Evolutionary conservation across 2,888 invertebrate genomes (phyloP).

Genomic region (Pollenia angustigena): DNA sequence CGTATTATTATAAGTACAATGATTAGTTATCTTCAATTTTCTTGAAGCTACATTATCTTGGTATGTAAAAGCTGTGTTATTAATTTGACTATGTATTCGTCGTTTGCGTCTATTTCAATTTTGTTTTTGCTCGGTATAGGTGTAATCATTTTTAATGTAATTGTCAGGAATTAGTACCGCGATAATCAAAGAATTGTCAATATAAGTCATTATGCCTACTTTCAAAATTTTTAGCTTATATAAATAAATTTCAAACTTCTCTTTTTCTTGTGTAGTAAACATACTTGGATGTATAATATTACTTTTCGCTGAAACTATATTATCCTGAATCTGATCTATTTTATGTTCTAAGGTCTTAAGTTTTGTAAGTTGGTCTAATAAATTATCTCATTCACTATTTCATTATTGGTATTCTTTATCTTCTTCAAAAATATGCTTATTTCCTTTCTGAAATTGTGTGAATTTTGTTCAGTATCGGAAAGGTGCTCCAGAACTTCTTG

Average conservation of each 20-base stretch:
- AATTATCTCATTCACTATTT: constrained; percentile 13
- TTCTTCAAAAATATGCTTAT: too few species aligned
- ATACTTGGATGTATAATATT: background rate
- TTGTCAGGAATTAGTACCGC: constrained; percentile 3
- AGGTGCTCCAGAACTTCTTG: too few species aligned
- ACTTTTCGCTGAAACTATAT: constrained; percentile 14
- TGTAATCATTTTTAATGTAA: constrained; percentile 7
- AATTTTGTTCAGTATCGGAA: too few species aligned
- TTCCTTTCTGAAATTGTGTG: too few species aligned
- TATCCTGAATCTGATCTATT: background rate
- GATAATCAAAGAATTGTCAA: background rate
- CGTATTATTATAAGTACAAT: too few species aligned
- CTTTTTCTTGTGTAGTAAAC: background rate
- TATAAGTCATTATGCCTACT: background rate
- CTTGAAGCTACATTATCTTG: too few species aligned
- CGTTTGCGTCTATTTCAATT: background rate
- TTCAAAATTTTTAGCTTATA: background rate
- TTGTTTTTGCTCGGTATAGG: background rate
- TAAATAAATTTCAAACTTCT: constrained; percentile 9
- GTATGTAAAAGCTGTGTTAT: too few species aligned
- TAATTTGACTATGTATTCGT: too few species aligned
- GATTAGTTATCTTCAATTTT: too few species aligned
- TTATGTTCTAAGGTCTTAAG: too few species aligned
- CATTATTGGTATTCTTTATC: background rate
- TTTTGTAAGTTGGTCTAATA: background rate